Base-by-base conservation (phyloP, 2,888 invertebrate species). In the Plebejus argus region DNA sequence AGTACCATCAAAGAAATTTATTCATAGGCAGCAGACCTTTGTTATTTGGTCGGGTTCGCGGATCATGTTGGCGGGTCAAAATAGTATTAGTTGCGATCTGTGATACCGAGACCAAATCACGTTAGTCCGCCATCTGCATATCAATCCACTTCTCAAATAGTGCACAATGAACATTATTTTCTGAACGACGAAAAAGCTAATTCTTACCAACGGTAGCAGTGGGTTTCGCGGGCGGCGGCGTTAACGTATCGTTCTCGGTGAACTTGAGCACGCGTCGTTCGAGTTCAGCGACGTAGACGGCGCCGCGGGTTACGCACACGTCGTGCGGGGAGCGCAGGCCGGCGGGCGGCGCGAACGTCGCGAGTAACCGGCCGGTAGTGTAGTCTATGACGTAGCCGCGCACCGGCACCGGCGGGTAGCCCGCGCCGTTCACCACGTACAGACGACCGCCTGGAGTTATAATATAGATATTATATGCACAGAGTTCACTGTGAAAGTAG, bases 261-360 rank as follows among this genome's bases (percentile, higher is more conserved):
- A 92, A 91, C 83, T 89, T 90, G 90, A 96, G 96, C 70, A 97
- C 95, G 79, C 93, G 84, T 84, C 94, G 96, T 84, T 95, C 93
- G 28, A 98, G 91, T 87, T 98, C 98, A 0, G 97, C 97, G 0
- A 98, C 96, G 87, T 96, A 98, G 10, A 98, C 88, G 77, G 96
- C 97, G 89, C 97, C 96, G 0, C 91, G 85, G 0, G 96, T 94
- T 0, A 96, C 96, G n/a, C 96, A 96, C 3, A 98, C 91, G 86
- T 97, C 98, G 89, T 98, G 98, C 0, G 98, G 98, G 86, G 96
- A 96, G 78, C 92, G 87, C 85, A 98, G 95, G 12, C 92, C 93
- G 10, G 84, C 87, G 7, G 83, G 85, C 1, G 96, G 95, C 0
- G 94, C 95, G 87, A 97, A 97, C 80, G 96, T 95, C 10, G 95